Evolutionary conservation across 2,797 vertebrate species (phyloP), one percentile per base, ranked within the genome.

Genomic region (Microcaecilia unicolor): DNA sequence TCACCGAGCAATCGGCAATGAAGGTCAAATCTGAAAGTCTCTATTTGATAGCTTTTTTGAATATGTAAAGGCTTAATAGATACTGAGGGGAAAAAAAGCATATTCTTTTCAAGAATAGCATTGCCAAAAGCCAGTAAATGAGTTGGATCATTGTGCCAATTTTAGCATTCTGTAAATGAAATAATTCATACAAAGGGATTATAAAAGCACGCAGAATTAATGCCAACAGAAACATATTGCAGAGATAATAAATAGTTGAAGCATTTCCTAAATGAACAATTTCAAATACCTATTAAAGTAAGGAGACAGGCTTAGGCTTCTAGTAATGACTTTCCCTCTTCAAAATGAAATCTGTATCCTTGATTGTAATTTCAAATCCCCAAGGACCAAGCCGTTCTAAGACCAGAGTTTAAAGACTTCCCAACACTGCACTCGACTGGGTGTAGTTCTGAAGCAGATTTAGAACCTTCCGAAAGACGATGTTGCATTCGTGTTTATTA

Each of bases 241-340:
- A 55, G 49, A 64, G 47, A 72, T 67, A 70, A 72, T 74, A 82
- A 81, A 83, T 68, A 72, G 76, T 77, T 77, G 71, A 81, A 69
- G 64, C 74, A 68, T 77, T 78, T 74, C 76, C 57, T 81, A 82
- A 84, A 83, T 81, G 81, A 84, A 75, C 74, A 75, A 76, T 83
- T 81, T 77, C 74, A 80, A 81, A 80, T 69, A 76, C 70, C 74
- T 78, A 83, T 80, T 84, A 81, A 76, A 82, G 56, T 54, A 80
- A 58, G 68, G 74, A 78, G 73, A 82, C 81, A 83, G 81, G n/a
- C 70, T 78, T 78, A 79, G 72, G 63, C 78, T 83, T 78, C 72
- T 78, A 72, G 73, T 84, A 82, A 85, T 85, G 73, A 83, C 76
- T 83, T 84, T 70, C 69, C 67, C 74, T 74, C 76, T 74, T 82